Percentiles rank a stretch among this genome's conserved stretches.
Evolutionary conservation across 2,888 invertebrate species (phyloP).

Genomic region (Caenorhabditis japonica): DNA sequence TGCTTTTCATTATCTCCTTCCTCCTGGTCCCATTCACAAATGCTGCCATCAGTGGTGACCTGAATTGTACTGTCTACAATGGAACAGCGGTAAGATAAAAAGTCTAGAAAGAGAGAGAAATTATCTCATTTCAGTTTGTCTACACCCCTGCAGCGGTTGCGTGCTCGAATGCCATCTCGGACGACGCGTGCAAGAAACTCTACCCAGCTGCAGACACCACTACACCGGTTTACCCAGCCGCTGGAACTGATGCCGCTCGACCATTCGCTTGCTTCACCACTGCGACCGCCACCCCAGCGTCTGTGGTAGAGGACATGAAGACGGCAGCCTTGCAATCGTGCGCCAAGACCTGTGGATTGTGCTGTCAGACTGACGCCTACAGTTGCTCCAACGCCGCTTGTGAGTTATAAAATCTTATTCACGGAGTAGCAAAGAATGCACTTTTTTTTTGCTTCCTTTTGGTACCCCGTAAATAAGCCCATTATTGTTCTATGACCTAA

Average conservation of each 20-base stretch:
- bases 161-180: constrained; percentile 43
- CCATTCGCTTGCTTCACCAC: constrained; percentile 27
- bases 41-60: constrained; percentile 30
- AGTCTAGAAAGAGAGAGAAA: too few relatives aligned
- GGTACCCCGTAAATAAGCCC: too few relatives aligned
- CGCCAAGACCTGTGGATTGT: constrained; percentile 58
- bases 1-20: constrained; percentile 40
- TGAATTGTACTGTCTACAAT: constrained; percentile 39
- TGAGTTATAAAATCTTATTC: constrained; percentile 2
- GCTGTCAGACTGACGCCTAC: constrained; percentile 55
- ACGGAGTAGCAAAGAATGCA: too few relatives aligned
- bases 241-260: constrained; percentile 34
- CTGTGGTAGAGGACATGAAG: constrained; percentile 18
- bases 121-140: constrained; percentile 20
- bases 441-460: too few relatives aligned
- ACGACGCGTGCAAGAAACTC: constrained; percentile 41
- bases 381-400: constrained; percentile 44
- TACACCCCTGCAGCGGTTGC: constrained; percentile 44
- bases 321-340: constrained; percentile 34
- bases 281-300: constrained; percentile 16
- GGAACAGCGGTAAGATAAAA: constrained; percentile 26
- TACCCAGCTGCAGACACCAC: constrained; percentile 26
- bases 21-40: constrained; percentile 34
- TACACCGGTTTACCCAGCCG: constrained; percentile 27
- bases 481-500: too few relatives aligned